Evolutionary conservation across 2,888 invertebrate species (phyloP), one percentile per base, ranked within the genome.

Genomic region (Melangyna quadrimaculata): DNA sequence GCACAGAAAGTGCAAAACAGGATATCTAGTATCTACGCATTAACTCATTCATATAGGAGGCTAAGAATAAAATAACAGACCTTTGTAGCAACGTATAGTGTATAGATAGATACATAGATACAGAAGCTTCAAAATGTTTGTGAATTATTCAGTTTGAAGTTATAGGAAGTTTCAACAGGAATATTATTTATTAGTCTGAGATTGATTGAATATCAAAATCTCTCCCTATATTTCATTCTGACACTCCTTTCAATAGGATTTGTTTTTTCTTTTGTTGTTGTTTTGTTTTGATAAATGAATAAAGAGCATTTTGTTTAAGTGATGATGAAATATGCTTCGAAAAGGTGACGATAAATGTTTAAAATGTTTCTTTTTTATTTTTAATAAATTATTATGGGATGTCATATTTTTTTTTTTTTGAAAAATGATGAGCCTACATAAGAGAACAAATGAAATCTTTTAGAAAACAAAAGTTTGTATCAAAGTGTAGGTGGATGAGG

Each of bases 201-300:
- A 83, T 83, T 78, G 83, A 83, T 78, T 74, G 82, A 74, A 74
- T 78, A 70, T 69, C 77, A 65, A 57, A 69, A 69, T 73, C 61
- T 55, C 61, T 70, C 59, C 51, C 55, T 12, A 65, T 74, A 78
- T 83, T 59, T 74, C 63, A 78, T 65, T 70, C 55, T 69, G 69
- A 78, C 82, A 78, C 53, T 43, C 29, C 63, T 27, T n/a, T 43
- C 12, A 24, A 40, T 24, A 45, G 12, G 17, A 8, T n/a, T 27
- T 29, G 27, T 37, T n/a, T 14, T 14, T 24, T n/a, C 43, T 63
- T 63, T 24, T 43, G 27, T 37, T n/a, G 7, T 14, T 24, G 8
- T 63, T 63, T 63, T 24, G 27, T 40, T n/a, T 35, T 45, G 43
- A 43, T 65, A 32, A 29, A 45, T 61, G 40, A 40, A 27, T 40